Evolutionary conservation across 2,113 vertebrate genomes (phyloP), one percentile per base, ranked within the genome.

Genomic region (Poecilia latipinna): DNA sequence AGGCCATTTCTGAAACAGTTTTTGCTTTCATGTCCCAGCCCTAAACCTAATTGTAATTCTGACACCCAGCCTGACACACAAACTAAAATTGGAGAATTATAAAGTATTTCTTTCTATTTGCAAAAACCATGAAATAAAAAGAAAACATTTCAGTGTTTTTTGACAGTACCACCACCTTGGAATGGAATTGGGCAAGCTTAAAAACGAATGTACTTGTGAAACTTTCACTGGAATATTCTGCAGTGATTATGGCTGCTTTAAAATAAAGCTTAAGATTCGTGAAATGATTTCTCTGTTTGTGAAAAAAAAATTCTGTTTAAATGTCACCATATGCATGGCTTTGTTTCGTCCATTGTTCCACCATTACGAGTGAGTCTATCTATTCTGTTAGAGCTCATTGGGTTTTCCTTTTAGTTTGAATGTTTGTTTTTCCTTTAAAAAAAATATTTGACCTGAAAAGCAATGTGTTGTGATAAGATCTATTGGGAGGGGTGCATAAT

Each of bases 391-490:
- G 51, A 57, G n/a, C 22, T 61, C 72, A 51, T 63, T 32, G 66
- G 15, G 54, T 71, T 70, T 51, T 33, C 22, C 44, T 39, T 66
- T 31, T 48, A 61, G 19, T 28, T 33, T 32, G 19, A 31, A 33
- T 15, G 61, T 17, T 63, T 63, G 79, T 35, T 71, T 85, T 80
- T 76, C 39, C 77, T 74, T 24, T 42, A 13, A 61, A 61, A 69
- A 66, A 77, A 13, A 70, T 57, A 71, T 65, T 70, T 83, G 78
- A 84, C 80, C 75, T 70, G 67, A 65, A 80, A 82, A 67, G 1
- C 61, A 51, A 44, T 60, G 62, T 80, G 79, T 79, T 75, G 66
- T 80, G 73, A 67, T 82, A 31, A 80, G 82, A 70, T 84, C 79
- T 77, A 70, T 83, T 44, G 61, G 79, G 64, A 72, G 54, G 77